These are phyloP conservation scores for Autographa gamma DNA, from an alignment of 2,888 invertebrate genomes.

Conservation along the genomic window DNA sequence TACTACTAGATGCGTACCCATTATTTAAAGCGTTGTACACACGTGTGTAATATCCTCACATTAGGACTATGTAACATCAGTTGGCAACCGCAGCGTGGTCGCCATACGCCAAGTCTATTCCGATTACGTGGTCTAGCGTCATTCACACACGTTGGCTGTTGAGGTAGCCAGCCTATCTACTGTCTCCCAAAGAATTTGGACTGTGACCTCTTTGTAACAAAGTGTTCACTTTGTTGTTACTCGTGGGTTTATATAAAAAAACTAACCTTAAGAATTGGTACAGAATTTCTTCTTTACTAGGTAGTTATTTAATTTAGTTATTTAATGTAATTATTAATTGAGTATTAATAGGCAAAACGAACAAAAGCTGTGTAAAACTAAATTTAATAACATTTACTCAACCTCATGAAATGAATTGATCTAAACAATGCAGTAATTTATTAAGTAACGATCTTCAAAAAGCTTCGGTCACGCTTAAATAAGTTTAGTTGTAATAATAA, in stretches of 20 bases:
- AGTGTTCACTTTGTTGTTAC: slow-evolving; percentile 22
- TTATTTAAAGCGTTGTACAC: background rate
- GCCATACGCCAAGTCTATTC: slow-evolving; percentile 37
- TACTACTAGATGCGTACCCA: background rate
- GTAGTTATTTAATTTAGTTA: too few species aligned
- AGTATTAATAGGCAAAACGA: too few species aligned
- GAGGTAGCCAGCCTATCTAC: slow-evolving; percentile 35
- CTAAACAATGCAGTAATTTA: too few species aligned
- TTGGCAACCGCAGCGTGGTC: slow-evolving; percentile 32
- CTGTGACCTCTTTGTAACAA: slow-evolving; percentile 19
- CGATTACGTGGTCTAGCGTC: slow-evolving; percentile 34
- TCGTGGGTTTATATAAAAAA: slow-evolving; percentile 2
- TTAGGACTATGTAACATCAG: slow-evolving; percentile 6
- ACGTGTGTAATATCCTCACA: slow-evolving; percentile 11
- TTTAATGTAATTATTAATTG: too few species aligned
- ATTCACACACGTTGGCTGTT: slow-evolving; percentile 21
- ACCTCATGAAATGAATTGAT: too few species aligned
- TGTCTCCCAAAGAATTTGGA: slow-evolving; percentile 23
- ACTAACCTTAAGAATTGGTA: too few species aligned
- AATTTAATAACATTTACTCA: too few species aligned
- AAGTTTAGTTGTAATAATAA: too few species aligned
- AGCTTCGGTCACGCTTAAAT: too few species aligned
- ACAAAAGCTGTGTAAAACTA: too few species aligned
- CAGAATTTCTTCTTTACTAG: too few species aligned
- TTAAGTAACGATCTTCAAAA: too few species aligned